phyloP scores from a whole-genome alignment of 1,140 invertebrate genomes.

The Psilanteris sp. region DNA sequence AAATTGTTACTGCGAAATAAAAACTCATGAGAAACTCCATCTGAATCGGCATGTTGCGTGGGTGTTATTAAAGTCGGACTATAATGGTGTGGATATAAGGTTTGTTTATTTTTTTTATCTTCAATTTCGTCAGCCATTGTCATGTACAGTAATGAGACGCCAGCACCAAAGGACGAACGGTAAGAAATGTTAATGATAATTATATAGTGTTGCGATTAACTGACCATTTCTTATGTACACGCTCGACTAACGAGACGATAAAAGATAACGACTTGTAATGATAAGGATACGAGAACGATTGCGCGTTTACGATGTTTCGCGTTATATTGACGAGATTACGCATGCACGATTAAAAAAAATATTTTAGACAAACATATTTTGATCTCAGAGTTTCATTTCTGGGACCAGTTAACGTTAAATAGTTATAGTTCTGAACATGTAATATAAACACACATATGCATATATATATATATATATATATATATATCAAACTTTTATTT shows the following conservation, averaged over 20 bases:
- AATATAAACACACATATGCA: too few species aligned
- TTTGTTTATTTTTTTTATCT: conserved; percentile 36
- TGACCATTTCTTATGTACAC: conserved; percentile 63
- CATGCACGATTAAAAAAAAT: conserved; percentile 33
- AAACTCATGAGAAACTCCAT: conserved; percentile 26
- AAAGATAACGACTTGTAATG: conserved; percentile 65
- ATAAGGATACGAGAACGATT: conserved; percentile 56
- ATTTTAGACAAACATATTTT: too few species aligned
- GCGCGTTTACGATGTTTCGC: conserved; percentile 53
- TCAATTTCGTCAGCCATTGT: conserved; percentile 58
- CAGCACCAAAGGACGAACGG: conserved; percentile 29
- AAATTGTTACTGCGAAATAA: too few species aligned
- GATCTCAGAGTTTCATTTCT: too few species aligned
- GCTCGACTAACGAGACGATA: conserved; percentile 63
- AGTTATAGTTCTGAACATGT: too few species aligned
- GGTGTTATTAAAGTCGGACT: conserved; percentile 47
- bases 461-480: too few species aligned
- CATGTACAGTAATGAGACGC: conserved; percentile 51
- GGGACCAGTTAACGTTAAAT: too few species aligned
- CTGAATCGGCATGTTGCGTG: conserved; percentile 30
- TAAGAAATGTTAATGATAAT: conserved; percentile 65
- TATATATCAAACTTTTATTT: too few species aligned
- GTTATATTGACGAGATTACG: conserved; percentile 40
- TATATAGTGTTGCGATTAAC: conserved; percentile 58
- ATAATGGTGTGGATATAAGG: conserved; percentile 60